Conservation (phyloP, 2,113 vertebrate genomes). For the Gobius niger region DNA sequence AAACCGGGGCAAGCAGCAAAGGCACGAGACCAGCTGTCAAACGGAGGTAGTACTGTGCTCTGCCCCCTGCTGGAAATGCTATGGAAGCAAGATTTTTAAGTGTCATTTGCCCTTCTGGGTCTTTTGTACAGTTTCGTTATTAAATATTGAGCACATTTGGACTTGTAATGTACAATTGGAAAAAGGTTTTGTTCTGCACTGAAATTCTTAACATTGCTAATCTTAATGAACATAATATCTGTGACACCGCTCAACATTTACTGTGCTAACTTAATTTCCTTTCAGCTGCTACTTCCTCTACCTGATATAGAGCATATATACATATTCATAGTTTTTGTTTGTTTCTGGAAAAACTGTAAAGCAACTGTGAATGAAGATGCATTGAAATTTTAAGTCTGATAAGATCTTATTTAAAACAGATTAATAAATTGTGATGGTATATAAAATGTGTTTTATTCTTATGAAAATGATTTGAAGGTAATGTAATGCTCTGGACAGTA, state of each 20-base stretch:
- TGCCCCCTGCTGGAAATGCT: conserved; percentile 28
- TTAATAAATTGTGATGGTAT: conserved; percentile 69
- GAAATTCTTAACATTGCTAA: conserved; percentile 39
- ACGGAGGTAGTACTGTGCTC: conserved; percentile 87
- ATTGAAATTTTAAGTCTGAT: conserved; percentile 69
- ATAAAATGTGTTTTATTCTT: conserved; percentile 50
- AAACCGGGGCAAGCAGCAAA: conserved; percentile 88
- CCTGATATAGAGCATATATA: conserved; percentile 72
- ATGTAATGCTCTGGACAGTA: not conserved
- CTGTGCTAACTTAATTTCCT: conserved; percentile 52
- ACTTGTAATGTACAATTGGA: conserved; percentile 47
- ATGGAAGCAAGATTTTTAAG: conserved; percentile 62
- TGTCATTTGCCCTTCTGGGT: conserved; percentile 30
- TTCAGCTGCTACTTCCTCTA: conserved; percentile 74
- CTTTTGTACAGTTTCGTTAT: conserved; percentile 68
- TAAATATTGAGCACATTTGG: conserved; percentile 43
- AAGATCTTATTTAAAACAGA: conserved; percentile 78
- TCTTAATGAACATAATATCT: conserved; percentile 27
- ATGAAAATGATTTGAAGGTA: conserved; percentile 22
- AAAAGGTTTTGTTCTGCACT: conserved; percentile 55
- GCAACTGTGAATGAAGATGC: conserved; percentile 75
- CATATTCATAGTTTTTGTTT: conserved; percentile 58
- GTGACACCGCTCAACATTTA: conserved; percentile 28
- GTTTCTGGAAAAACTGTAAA: conserved; percentile 45
- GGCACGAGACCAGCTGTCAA: conserved; percentile 86